Evolutionary conservation across 2,888 invertebrate genomes (phyloP).

Genomic region (Oscheius sp.): DNA sequence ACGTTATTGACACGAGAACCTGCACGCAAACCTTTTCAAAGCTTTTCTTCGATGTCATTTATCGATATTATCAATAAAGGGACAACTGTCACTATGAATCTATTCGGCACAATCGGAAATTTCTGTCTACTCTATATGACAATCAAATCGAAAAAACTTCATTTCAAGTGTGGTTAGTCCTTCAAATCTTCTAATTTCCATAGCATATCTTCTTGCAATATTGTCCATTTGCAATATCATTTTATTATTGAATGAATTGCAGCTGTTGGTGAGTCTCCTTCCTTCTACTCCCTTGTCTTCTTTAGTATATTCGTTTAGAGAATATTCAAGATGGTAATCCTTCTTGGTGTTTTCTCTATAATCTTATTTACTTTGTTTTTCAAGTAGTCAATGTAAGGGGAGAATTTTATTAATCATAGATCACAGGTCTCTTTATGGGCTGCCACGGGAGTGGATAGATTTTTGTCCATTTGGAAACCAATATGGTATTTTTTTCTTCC

Average conservation of each 20-base stretch:
- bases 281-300: neutral
- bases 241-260: neutral
- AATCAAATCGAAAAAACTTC: neutral
- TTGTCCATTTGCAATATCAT: neutral
- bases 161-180: neutral
- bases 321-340: neutral
- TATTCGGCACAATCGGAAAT: neutral
- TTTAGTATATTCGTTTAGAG: neutral
- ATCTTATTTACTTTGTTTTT: neutral
- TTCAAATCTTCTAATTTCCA: neutral
- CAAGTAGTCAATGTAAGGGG: neutral
- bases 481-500: neutral
- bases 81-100: neutral
- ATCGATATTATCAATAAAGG: neutral
- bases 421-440: neutral
- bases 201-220: neutral
- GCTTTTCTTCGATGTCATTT: constrained; percentile 6
- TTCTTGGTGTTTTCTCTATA: neutral
- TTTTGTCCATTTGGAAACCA: neutral
- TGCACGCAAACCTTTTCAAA: too few species aligned
- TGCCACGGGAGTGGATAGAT: neutral
- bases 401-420: too few species aligned
- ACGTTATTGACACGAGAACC: too few species aligned
- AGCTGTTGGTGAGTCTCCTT: neutral
- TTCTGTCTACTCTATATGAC: neutral